These are phyloP conservation scores for Coccyzus lansbergi DNA, from an alignment of 2,797 vertebrate species.

Conservation along the genomic window DNA sequence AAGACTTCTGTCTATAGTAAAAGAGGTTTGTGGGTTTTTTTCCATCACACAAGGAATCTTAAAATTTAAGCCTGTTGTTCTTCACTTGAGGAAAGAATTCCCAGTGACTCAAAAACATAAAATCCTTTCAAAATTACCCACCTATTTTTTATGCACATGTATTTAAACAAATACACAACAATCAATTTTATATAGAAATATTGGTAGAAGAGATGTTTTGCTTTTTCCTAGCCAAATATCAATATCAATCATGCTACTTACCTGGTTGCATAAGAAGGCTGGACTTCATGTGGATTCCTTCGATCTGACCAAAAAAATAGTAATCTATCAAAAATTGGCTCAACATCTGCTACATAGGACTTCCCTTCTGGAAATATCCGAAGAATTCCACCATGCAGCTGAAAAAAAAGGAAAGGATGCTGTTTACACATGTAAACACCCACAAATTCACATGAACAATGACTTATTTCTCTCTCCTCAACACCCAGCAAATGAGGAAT, in stretches of 20 bases:
- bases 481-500: background rate
- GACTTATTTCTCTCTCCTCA: background rate
- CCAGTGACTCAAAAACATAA: background rate
- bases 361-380: constrained; percentile 93
- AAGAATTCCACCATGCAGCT: constrained; percentile 91
- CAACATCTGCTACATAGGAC: constrained; percentile 87
- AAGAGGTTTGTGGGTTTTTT: background rate
- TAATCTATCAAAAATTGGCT: constrained; percentile 92
- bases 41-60: background rate
- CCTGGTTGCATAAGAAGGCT: constrained; percentile 91
- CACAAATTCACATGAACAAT: background rate
- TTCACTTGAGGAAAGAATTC: background rate
- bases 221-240: background rate
- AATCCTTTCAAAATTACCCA: background rate
- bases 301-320: constrained; percentile 97
- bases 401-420: constrained; percentile 21
- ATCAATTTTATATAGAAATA: background rate
- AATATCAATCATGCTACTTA: constrained; percentile 38
- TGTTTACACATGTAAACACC: background rate
- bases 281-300: constrained; percentile 95
- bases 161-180: background rate
- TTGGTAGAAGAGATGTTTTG: background rate
- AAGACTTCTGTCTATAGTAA: background rate
- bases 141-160: background rate
- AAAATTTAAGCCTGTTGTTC: background rate